phyloP scores from a whole-genome alignment of 2,113 vertebrate species.

The Dasyornis broadbenti region DNA sequence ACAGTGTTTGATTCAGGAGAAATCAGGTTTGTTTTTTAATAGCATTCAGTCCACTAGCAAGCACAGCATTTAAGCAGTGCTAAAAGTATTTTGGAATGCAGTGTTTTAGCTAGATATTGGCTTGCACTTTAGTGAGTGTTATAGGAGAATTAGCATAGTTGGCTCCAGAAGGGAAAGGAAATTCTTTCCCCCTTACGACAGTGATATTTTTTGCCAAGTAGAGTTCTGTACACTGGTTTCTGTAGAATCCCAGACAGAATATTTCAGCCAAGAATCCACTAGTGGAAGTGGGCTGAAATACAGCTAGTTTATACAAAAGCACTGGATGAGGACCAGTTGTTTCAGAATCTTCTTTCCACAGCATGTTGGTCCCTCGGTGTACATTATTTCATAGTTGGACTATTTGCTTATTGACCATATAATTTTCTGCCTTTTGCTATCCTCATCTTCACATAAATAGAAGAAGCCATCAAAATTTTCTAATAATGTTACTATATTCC shows the following conservation, averaged over 20 bases:
- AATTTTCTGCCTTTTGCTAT: neutral
- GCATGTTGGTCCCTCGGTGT: neutral
- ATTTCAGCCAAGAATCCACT: constrained; percentile 14
- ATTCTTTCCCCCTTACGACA: constrained; percentile 39
- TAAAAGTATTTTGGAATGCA: neutral
- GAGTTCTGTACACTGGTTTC: neutral
- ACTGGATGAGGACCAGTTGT: neutral
- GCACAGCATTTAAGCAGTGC: neutral
- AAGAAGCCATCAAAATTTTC: neutral
- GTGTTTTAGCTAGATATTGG: neutral
- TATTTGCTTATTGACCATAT: neutral
- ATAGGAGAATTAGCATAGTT: neutral
- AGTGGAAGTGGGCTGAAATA: neutral
- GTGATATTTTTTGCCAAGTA: constrained; percentile 13
- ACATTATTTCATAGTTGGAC: neutral
- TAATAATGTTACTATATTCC: neutral
- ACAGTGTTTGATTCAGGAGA: neutral
- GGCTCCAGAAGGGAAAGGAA: neutral
- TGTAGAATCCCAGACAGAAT: neutral
- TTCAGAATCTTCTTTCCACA: neutral
- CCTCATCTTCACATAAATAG: neutral
- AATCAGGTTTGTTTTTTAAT: neutral
- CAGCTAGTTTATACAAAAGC: neutral
- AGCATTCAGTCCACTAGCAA: neutral
- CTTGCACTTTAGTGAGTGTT: neutral